These are phyloP conservation scores for Sminthurides bifidus DNA, from an alignment of 1,140 invertebrate genomes.

Conservation along the genomic window DNA sequence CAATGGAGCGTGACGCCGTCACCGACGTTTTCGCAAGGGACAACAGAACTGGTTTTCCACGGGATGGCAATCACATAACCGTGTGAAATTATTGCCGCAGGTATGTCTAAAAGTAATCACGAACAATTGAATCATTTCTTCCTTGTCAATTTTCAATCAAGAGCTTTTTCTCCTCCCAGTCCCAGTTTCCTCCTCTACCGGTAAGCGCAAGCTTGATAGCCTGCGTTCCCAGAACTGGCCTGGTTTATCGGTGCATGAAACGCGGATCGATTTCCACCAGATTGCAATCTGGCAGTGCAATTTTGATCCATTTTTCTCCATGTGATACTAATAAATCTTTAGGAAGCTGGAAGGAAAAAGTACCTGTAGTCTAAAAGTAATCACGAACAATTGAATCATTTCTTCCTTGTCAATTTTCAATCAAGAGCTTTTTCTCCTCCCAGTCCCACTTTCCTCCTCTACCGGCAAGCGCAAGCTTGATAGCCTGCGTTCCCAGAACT, in stretches of 20 bases:
- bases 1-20: conserved; percentile 51
- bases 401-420: too few relatives aligned
- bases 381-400: too few relatives aligned
- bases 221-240: neutral
- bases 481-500: neutral
- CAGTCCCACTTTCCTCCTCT: too few relatives aligned
- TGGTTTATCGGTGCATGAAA: neutral
- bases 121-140: neutral
- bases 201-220: neutral
- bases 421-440: too few relatives aligned
- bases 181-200: too few relatives aligned
- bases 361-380: too few relatives aligned
- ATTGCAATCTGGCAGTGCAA: neutral
- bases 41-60: conserved; percentile 67
- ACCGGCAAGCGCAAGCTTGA: neutral
- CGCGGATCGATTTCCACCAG: neutral
- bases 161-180: too few relatives aligned
- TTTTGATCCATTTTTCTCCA: neutral
- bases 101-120: conserved; percentile 37
- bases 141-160: too few relatives aligned
- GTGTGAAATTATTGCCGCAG: conserved; percentile 67
- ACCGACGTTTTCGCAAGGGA: conserved; percentile 65
- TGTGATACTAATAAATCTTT: neutral
- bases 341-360: neutral
- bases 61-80: conserved; percentile 60